These are phyloP conservation scores for Ectemnius continuus DNA, from an alignment of 2,888 invertebrate genomes.

Conservation along the genomic window DNA sequence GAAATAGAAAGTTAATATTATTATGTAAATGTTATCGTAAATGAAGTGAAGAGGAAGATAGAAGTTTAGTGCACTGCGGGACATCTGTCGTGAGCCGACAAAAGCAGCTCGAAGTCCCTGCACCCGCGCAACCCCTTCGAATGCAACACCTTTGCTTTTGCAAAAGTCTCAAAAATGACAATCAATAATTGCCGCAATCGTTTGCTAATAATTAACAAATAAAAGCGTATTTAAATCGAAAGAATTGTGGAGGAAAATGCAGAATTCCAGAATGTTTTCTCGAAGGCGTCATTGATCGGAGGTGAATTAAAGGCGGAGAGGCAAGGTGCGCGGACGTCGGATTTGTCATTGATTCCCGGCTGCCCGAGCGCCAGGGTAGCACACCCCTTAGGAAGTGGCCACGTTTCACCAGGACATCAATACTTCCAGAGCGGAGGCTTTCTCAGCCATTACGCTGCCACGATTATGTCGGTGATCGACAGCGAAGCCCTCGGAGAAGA, in stretches of 20 bases:
- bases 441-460: conserved; percentile 30
- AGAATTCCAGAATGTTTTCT: too few relatives aligned
- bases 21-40: too few relatives aligned
- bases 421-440: conserved; percentile 57
- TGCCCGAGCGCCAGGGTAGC: conserved; percentile 65
- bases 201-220: too few relatives aligned
- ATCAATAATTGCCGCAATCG: too few relatives aligned
- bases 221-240: too few relatives aligned
- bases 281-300: conserved; percentile 48
- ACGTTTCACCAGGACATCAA: conserved; percentile 68
- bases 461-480: conserved; percentile 34
- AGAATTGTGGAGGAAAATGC: too few relatives aligned
- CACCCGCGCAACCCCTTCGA: conserved; percentile 1
- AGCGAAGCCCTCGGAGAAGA: neutral
- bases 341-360: conserved; percentile 73
- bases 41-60: too few relatives aligned
- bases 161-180: neutral
- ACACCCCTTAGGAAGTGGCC: conserved; percentile 70
- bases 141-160: neutral
- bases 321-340: conserved; percentile 43
- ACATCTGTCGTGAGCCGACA: too few relatives aligned
- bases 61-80: too few relatives aligned
- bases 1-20: too few relatives aligned
- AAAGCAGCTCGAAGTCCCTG: neutral
- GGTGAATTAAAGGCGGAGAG: conserved; percentile 44